Evolutionary conservation across 2,797 vertebrate genomes (phyloP).

Genomic region (Sitta carolinensis): DNA sequence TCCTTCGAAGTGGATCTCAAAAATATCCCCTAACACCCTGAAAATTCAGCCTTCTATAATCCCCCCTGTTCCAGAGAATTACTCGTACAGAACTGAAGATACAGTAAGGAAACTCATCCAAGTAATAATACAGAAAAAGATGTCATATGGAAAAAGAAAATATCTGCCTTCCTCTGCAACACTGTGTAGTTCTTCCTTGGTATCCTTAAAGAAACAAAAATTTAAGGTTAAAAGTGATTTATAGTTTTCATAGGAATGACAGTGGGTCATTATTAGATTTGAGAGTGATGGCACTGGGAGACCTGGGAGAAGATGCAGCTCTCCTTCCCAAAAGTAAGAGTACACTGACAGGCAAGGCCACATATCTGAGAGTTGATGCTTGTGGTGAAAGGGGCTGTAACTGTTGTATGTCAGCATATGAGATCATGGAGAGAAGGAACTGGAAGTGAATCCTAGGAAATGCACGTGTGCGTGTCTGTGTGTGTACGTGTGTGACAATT

Average conservation of each 20-base stretch:
- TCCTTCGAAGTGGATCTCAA: background rate
- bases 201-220: background rate
- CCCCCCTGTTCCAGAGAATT: background rate
- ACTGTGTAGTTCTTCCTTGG: background rate
- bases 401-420: background rate
- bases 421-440: background rate
- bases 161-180: background rate
- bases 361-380: background rate
- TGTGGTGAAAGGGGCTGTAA: background rate
- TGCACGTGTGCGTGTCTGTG: rapidly evolving
- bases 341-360: background rate
- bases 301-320: background rate
- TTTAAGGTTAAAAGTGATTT: background rate
- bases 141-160: rapidly evolving
- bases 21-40: background rate
- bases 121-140: background rate
- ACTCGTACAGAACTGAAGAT: background rate
- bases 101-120: background rate
- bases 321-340: background rate
- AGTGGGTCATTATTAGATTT: background rate
- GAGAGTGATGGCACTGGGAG: background rate
- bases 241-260: background rate
- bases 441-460: background rate
- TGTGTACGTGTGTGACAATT: too few relatives aligned
- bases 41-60: background rate